phyloP scores from a whole-genome alignment of 1,140 invertebrate genomes.

The Oscheius sp. region DNA sequence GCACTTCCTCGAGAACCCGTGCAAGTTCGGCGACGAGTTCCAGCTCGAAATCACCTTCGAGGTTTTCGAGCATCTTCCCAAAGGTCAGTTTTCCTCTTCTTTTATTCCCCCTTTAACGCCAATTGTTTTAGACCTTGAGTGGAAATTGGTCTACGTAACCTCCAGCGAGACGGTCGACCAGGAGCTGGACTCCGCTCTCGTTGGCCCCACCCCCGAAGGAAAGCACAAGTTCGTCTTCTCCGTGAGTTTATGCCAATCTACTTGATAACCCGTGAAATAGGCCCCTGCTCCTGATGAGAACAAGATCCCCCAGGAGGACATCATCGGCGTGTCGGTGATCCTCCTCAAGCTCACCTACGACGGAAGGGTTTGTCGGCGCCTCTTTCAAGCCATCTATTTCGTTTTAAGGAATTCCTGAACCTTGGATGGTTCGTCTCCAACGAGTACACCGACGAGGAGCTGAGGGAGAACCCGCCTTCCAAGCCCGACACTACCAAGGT shows the following conservation, averaged over 20 bases:
- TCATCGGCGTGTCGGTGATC: constrained; percentile 93
- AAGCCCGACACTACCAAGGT: constrained; percentile 88
- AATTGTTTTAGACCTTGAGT: constrained; percentile 79
- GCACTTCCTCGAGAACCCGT: constrained; percentile 47
- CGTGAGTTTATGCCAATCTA: constrained; percentile 63
- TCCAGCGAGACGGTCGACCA: constrained; percentile 95
- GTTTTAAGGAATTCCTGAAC: constrained; percentile 73
- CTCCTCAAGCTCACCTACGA: constrained; percentile 89
- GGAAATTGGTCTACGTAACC: constrained; percentile 99
- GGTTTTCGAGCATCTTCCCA: constrained; percentile 48
- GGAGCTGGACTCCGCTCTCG: constrained; percentile 82
- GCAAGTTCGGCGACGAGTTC: constrained; percentile 43
- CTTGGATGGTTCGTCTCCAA: constrained; percentile 99
- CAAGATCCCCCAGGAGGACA: constrained; percentile 90
- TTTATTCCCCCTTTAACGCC: constrained; percentile 33
- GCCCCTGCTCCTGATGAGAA: constrained; percentile 88
- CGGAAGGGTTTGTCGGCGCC: constrained; percentile 55
- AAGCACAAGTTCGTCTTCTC: constrained; percentile 95
- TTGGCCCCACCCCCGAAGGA: constrained; percentile 94
- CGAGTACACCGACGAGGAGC: constrained; percentile 87
- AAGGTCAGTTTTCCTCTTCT: constrained; percentile 46
- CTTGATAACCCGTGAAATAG: constrained; percentile 62
- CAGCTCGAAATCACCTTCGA: constrained; percentile 56
- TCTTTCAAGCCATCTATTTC: constrained; percentile 69
- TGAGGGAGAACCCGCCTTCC: constrained; percentile 88